These are phyloP conservation scores for Myotis davidii DNA, from an alignment of 2,113 vertebrate species.

Conservation along the genomic window DNA sequence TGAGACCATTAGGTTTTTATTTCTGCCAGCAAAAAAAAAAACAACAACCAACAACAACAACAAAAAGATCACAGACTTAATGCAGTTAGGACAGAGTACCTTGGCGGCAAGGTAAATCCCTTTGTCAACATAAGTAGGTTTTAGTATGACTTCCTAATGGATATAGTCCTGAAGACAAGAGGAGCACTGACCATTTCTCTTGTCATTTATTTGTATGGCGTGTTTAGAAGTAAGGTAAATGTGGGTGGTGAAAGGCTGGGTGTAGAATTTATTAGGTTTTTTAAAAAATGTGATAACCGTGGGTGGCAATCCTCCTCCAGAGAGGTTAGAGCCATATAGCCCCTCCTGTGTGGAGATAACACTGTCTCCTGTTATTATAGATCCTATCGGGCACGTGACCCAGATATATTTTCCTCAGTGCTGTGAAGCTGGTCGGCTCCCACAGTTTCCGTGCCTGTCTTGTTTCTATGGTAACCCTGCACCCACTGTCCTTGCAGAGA, in stretches of 20 bases:
- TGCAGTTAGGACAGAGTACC: neutral
- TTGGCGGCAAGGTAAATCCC: neutral
- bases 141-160: neutral
- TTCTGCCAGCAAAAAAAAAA: neutral
- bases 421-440: constrained; percentile 85
- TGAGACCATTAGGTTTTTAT: neutral
- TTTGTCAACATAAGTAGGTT: neutral
- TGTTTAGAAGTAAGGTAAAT: neutral
- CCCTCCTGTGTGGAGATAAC: neutral
- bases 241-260: neutral
- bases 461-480: constrained; percentile 90
- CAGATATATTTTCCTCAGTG: constrained; percentile 79
- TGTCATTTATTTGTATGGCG: neutral
- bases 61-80: neutral
- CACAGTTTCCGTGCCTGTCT: constrained; percentile 85
- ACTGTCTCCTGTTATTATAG: constrained; percentile 57
- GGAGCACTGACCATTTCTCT: neutral
- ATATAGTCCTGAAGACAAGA: neutral
- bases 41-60: neutral
- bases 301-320: neutral
- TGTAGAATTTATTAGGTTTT: neutral
- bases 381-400: constrained; percentile 77
- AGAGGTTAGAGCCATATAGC: neutral
- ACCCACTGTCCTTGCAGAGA: constrained; percentile 89
- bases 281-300: neutral